Evolutionary conservation across 1,140 invertebrate genomes (phyloP).

Genomic region (Uloborus diversus): DNA sequence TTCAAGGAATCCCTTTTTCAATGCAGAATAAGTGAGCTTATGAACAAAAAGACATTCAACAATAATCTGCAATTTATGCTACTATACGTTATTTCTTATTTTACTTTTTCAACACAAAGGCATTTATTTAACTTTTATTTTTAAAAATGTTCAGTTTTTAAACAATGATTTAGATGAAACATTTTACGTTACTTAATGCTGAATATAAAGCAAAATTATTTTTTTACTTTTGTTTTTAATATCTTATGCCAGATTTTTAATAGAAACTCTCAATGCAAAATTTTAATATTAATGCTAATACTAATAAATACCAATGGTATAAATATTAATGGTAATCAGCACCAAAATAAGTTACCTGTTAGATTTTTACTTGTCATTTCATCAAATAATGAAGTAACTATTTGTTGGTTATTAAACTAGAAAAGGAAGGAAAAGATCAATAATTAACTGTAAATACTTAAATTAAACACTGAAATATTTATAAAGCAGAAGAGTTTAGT

Average conservation of each 20-base stretch:
- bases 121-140: too few relatives aligned
- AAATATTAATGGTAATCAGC: neutral
- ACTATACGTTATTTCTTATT: too few relatives aligned
- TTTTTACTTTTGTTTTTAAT: too few relatives aligned
- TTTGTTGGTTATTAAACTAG: slow-evolving; percentile 68
- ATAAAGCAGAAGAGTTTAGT: neutral
- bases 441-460: neutral
- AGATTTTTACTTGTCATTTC: slow-evolving; percentile 75
- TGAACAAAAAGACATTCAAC: too few relatives aligned
- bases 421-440: neutral
- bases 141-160: too few relatives aligned
- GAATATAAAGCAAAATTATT: too few relatives aligned
- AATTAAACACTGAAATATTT: neutral
- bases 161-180: neutral
- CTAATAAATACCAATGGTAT: neutral
- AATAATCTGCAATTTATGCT: too few relatives aligned
- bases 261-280: neutral
- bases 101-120: too few relatives aligned
- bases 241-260: too few relatives aligned
- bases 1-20: too few relatives aligned
- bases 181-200: neutral
- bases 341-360: slow-evolving; percentile 63
- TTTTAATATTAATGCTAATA: neutral
- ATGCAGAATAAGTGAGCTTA: too few relatives aligned
- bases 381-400: slow-evolving; percentile 73